A percentile compares a stretch with the other conserved stretches of the same genome.
These are phyloP conservation scores for Platyrinchus mystaceus DNA, from an alignment of 2,797 vertebrate genomes.

Conservation along the genomic window DNA sequence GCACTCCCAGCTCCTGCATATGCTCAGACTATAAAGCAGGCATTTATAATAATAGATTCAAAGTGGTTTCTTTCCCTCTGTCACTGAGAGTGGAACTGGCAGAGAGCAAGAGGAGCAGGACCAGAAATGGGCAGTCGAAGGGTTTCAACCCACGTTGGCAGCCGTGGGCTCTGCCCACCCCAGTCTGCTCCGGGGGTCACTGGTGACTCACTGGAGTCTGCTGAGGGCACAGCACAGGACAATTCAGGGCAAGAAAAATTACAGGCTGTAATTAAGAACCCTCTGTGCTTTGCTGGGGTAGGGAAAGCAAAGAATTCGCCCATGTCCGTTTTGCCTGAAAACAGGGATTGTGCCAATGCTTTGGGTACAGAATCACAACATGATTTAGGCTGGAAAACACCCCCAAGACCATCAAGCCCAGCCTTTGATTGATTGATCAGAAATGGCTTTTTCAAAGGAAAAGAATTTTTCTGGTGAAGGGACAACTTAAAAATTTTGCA, in stretches of 20 bases:
- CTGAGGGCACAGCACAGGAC: neutral
- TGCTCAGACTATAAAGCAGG: slow-evolving; percentile 23
- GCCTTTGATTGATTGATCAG: fast-evolving
- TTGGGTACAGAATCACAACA: neutral
- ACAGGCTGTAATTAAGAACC: neutral
- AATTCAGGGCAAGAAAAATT: neutral
- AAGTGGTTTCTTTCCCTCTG: neutral
- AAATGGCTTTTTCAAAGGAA: neutral
- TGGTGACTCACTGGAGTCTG: neutral
- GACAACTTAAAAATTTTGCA: neutral
- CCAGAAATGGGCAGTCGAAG: neutral
- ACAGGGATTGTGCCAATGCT: neutral
- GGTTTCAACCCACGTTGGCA: neutral
- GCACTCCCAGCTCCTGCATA: slow-evolving; percentile 2
- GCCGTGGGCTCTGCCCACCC: neutral
- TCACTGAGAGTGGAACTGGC: neutral
- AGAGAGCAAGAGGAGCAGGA: neutral
- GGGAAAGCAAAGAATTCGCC: neutral
- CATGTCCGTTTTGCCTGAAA: neutral
- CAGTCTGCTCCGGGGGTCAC: neutral
- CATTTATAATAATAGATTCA: neutral
- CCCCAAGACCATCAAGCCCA: neutral
- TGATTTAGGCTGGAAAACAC: neutral
- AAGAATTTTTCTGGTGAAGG: neutral
- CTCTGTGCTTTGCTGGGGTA: neutral